Conservation (phyloP, 2,888 invertebrate species). For the Phlogophora meticulosa region DNA sequence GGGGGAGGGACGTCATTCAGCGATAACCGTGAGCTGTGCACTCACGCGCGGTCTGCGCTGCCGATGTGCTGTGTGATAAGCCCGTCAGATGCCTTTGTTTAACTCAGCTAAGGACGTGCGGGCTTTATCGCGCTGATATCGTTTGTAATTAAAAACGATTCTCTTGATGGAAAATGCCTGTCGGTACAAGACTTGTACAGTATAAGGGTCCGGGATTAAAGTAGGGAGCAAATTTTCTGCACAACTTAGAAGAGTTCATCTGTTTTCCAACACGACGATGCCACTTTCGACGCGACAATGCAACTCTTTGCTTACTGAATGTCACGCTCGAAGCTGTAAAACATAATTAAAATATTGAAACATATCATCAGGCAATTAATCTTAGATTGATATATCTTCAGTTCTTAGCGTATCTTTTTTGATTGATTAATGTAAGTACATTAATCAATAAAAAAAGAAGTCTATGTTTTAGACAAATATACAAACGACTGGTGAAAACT, state of each 20-base stretch:
- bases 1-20: slow-evolving; percentile 72
- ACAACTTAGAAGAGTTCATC: neutral
- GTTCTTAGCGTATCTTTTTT: too few relatives aligned
- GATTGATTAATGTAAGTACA: too few relatives aligned
- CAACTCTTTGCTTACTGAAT: neutral
- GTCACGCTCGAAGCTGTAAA: neutral
- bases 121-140: slow-evolving; percentile 82
- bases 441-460: too few relatives aligned
- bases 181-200: slow-evolving; percentile 36
- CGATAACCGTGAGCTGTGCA: slow-evolving; percentile 82
- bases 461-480: neutral
- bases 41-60: slow-evolving; percentile 79
- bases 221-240: neutral
- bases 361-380: too few relatives aligned
- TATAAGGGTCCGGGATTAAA: slow-evolving; percentile 18
- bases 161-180: slow-evolving; percentile 44
- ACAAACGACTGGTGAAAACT: slow-evolving; percentile 22
- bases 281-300: neutral
- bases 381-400: too few relatives aligned
- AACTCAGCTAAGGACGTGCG: slow-evolving; percentile 78
- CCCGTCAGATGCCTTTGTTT: slow-evolving; percentile 78
- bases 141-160: slow-evolving; percentile 75
- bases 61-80: slow-evolving; percentile 79
- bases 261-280: neutral
- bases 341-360: too few relatives aligned